phyloP scores from a whole-genome alignment of 2,797 vertebrate genomes.

The Aotus griseimembra region DNA sequence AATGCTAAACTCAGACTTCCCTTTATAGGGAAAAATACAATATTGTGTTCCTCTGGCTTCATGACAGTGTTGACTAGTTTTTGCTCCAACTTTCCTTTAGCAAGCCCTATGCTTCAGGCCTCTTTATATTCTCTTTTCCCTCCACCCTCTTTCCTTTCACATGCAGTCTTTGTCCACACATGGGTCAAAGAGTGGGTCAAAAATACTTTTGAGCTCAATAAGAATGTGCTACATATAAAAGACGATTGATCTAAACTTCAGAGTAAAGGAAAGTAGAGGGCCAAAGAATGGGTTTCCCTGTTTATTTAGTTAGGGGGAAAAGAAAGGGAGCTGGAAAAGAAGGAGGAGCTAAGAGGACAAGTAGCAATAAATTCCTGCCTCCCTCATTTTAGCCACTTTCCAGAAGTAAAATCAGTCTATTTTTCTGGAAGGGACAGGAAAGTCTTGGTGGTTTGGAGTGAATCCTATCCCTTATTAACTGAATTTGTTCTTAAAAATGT shows the following conservation, averaged over 20 bases:
- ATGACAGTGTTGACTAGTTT: background rate
- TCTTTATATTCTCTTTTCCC: background rate
- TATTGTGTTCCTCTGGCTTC: background rate
- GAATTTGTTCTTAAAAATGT: background rate
- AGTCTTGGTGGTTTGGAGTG: background rate
- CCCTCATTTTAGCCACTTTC: background rate
- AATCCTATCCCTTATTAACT: background rate
- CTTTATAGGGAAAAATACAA: background rate
- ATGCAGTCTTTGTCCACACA: background rate
- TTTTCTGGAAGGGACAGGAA: background rate
- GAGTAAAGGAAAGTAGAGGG: background rate
- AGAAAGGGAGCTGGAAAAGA: background rate
- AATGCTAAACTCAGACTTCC: background rate
- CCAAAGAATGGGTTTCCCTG: background rate
- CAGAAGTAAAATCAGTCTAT: background rate
- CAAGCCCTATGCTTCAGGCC: background rate
- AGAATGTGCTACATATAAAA: background rate
- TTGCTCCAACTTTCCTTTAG: background rate
- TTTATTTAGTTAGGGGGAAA: background rate
- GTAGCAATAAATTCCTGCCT: background rate
- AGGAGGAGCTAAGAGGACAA: background rate
- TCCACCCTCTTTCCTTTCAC: background rate
- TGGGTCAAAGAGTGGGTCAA: background rate
- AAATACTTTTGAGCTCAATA: background rate
- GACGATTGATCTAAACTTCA: background rate